Evolutionary conservation across 2,113 vertebrate genomes (phyloP).

Genomic region (Setophaga petechia): DNA sequence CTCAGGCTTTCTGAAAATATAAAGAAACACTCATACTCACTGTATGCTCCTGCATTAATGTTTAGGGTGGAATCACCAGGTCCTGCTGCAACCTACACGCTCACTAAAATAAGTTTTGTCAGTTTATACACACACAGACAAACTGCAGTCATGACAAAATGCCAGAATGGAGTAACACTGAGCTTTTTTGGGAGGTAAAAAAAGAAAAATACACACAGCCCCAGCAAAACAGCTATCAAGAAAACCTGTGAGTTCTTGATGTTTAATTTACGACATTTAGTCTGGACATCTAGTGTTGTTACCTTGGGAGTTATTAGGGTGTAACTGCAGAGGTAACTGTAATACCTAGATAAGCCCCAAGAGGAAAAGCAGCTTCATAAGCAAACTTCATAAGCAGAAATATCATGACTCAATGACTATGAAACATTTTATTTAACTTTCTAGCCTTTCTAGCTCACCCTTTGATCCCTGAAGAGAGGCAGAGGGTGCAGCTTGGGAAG

Average conservation of each 20-base stretch:
- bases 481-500: not conserved
- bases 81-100: not conserved
- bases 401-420: not conserved
- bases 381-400: not conserved
- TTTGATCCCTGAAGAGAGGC: rapidly evolving
- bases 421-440: not conserved
- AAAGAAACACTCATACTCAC: not conserved
- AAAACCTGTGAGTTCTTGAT: not conserved
- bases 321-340: not conserved
- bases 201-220: not conserved
- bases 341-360: not conserved
- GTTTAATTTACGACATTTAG: not conserved
- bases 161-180: not conserved
- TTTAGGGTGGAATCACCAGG: not conserved
- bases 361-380: not conserved
- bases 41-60: not conserved
- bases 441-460: not conserved
- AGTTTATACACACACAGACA: not conserved
- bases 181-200: not conserved
- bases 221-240: not conserved
- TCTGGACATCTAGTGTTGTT: not conserved
- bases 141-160: not conserved
- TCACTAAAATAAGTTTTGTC: not conserved
- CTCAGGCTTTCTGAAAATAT: not conserved
- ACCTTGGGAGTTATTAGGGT: not conserved